Base-by-base conservation (phyloP, 2,888 invertebrate species). In the Harpalus rubripes region DNA sequence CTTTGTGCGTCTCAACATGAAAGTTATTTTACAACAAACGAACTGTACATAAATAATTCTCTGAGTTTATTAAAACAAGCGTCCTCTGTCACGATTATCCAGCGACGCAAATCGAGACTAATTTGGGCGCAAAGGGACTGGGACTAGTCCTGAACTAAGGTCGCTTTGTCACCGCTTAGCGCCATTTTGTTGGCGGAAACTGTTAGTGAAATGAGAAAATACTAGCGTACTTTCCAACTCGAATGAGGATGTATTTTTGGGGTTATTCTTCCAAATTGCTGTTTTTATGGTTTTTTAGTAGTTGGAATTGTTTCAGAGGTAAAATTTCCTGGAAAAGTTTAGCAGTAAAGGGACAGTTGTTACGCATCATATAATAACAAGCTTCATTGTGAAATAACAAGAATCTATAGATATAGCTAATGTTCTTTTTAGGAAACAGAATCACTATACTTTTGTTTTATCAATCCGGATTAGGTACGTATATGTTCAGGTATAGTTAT, bases 21-120 rank as follows among this genome's bases (percentile, higher is more conserved):
- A 68, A 68, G 39, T 68, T 68, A 68, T 39, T 68, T 68, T 68
- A 68, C 18, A 68, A 15, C 68, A 68, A 68, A 39, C 39, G 68
- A 39, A 39, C 63, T 18, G 0, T 22, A 12, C 63, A 63, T 63
- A 63, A 63, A 63, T 63, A 63, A 63, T 63, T 63, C 63, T 5
- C 12, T 18, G 22, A 1, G 22, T 63, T 63, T 63, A 63, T 61
- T 63, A 59, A 63, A 63, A 63, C 63, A 63, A 63, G 22, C 8
- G 10, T 7, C 18, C 18, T 22, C 22, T 2, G 61, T 61, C 61
- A 16, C 61, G 61, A 61, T 22, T 61, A 61, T 10, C 22, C 61
- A 22, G 61, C 22, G 0, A 26, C 26, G 63, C 63, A 63, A 63
- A 63, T 63, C 63, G 63, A 12, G 16, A 63, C 63, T 63, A 63